phyloP scores from a whole-genome alignment of 2,888 invertebrate species.

The Psylliodes chrysocephalus region DNA sequence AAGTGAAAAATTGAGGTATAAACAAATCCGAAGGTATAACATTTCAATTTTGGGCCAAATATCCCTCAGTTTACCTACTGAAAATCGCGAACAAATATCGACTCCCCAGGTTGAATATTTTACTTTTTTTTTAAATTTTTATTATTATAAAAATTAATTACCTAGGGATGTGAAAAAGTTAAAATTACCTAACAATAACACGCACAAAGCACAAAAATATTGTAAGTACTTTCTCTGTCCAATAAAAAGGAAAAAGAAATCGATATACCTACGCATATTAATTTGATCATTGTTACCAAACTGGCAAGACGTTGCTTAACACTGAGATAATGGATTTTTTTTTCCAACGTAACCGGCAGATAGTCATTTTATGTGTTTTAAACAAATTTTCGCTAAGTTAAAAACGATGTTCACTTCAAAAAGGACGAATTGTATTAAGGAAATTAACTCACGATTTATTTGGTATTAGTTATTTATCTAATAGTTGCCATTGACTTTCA shows the following conservation, averaged over 20 bases:
- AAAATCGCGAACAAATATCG: no score
- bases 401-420: conserved; percentile 14
- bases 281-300: conserved; percentile 35
- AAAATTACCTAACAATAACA: no score
- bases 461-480: neutral
- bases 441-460: neutral
- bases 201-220: no score
- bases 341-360: conserved; percentile 11
- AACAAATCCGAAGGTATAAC: no score
- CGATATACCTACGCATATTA: conserved; percentile 33
- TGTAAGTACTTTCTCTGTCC: conserved; percentile 31
- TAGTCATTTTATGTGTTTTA: conserved; percentile 11
- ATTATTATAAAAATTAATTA: no score
- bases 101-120: no score
- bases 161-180: no score
- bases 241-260: conserved; percentile 35
- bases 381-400: conserved; percentile 15
- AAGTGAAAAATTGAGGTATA: no score
- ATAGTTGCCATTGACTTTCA: no score
- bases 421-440: neutral
- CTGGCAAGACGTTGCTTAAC: conserved; percentile 30
- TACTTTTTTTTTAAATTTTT: no score
- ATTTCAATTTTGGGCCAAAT: no score
- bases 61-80: no score
- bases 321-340: conserved; percentile 26